Evolutionary conservation across 2,888 invertebrate species (phyloP).

Genomic region (Thymelicus sylvestris): DNA sequence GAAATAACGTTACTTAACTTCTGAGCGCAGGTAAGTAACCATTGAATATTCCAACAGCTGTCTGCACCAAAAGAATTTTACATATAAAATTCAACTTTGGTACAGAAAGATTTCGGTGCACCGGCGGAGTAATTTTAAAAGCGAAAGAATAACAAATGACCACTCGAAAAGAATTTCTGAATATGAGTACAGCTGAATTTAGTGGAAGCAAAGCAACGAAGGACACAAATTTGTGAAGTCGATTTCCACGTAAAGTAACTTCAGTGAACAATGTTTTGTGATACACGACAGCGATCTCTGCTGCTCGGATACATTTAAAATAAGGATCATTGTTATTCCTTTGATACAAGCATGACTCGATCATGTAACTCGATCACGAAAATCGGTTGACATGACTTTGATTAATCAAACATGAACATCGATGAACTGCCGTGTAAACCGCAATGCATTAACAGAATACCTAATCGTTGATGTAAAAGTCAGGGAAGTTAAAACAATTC

Average conservation of each 20-base stretch:
- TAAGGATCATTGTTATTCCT: constrained; percentile 4
- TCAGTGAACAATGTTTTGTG: constrained; percentile 11
- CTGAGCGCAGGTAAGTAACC: constrained; percentile 44
- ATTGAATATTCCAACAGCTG: constrained; percentile 36
- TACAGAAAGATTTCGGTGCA: constrained; percentile 36
- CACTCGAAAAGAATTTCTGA: constrained; percentile 38
- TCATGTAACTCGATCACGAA: constrained; percentile 1
- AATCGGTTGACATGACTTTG: constrained; percentile 1
- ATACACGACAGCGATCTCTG: neutral
- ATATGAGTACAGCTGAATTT: constrained; percentile 36
- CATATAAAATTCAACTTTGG: constrained; percentile 35
- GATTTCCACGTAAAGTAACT: constrained; percentile 26
- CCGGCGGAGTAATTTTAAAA: constrained; percentile 35
- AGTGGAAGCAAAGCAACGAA: constrained; percentile 33
- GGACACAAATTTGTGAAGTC: constrained; percentile 25
- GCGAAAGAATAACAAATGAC: constrained; percentile 38
- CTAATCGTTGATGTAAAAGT: constrained; percentile 69
- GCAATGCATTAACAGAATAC: constrained; percentile 78
- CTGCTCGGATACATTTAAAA: constrained; percentile 15
- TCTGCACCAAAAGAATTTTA: constrained; percentile 39
- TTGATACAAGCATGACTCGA: constrained; percentile 1
- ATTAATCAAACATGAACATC: neutral
- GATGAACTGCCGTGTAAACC: constrained; percentile 75
- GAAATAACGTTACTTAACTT: constrained; percentile 37
- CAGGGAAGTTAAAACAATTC: constrained; percentile 39